These are phyloP conservation scores for Megaceryle maxima DNA, from an alignment of 2,113 vertebrate species.

Conservation along the genomic window DNA sequence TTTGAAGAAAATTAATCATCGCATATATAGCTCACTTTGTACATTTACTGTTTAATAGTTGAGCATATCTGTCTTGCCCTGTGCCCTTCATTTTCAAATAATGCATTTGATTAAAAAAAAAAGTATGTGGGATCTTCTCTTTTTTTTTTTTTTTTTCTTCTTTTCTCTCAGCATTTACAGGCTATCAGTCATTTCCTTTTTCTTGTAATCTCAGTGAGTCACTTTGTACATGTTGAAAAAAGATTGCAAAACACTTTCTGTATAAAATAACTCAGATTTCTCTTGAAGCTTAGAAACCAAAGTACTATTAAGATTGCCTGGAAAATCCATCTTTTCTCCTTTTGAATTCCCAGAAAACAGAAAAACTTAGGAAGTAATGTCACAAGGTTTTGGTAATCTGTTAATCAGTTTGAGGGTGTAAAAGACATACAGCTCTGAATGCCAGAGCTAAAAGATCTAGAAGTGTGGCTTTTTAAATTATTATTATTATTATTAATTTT, in stretches of 20 bases:
- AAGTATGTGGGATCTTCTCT: background rate
- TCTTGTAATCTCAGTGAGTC: background rate
- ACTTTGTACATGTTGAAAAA: background rate
- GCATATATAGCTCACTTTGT: background rate
- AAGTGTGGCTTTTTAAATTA: background rate
- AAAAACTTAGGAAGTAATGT: background rate
- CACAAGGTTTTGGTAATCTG: background rate
- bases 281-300: background rate
- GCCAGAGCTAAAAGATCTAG: background rate
- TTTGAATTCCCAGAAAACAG: constrained; percentile 5
- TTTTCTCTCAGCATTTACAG: background rate
- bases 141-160: background rate
- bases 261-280: background rate
- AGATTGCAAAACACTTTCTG: constrained; percentile 20
- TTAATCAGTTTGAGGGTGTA: background rate
- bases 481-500: background rate
- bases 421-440: background rate
- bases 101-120: background rate
- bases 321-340: background rate
- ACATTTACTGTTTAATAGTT: background rate
- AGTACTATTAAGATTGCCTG: background rate
- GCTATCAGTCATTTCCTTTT: background rate
- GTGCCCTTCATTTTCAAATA: background rate
- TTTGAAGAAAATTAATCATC: background rate
- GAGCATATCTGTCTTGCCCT: background rate